Conservation (phyloP, 2,888 invertebrate genomes). For the Macrosiphum euphorbiae region DNA sequence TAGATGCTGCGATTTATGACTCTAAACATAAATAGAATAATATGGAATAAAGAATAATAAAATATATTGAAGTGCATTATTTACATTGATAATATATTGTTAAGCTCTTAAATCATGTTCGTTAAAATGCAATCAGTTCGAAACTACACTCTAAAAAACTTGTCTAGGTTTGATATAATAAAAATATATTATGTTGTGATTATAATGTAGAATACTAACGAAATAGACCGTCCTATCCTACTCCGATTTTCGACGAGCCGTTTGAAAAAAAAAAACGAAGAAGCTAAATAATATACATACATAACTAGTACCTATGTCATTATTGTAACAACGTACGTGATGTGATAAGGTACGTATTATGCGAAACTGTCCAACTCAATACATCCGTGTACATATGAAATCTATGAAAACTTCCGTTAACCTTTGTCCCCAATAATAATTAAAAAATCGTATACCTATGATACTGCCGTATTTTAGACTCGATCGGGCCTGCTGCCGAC, state of each 20-base stretch:
- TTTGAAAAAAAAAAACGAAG: not conserved
- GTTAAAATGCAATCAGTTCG: not conserved
- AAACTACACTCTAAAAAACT: not conserved
- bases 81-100: not conserved
- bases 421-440: slow-evolving; percentile 41
- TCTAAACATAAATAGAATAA: not conserved
- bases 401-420: not conserved
- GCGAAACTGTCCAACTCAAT: slow-evolving; percentile 22
- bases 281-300: not conserved
- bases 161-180: not conserved
- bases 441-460: not conserved
- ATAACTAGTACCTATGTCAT: not conserved
- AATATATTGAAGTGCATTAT: not conserved
- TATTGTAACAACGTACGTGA: not conserved
- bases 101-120: not conserved
- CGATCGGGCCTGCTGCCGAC: not conserved
- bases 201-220: not conserved
- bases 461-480: not conserved
- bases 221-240: not conserved
- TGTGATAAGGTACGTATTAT: not conserved
- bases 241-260: not conserved
- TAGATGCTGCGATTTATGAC: not conserved
- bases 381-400: not conserved
- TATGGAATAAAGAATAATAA: not conserved
- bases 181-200: not conserved